A percentile compares a stretch with the other conserved stretches of the same genome.
Conservation (phyloP, 2,797 vertebrate genomes). For the Austrolebias charrua region DNA sequence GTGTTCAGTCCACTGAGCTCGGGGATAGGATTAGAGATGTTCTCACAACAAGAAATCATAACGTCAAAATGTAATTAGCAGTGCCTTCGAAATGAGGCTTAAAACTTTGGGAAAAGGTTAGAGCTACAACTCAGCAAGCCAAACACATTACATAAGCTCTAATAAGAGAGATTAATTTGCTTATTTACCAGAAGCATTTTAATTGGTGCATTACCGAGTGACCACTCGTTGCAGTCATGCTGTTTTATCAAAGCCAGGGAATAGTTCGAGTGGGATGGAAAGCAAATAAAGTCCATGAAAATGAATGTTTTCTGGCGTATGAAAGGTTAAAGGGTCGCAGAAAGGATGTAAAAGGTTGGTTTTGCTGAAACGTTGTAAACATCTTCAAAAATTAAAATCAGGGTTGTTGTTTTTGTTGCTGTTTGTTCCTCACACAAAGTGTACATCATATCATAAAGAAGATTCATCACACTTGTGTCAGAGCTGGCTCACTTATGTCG, state of each 20-base stretch:
- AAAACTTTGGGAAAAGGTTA: slow-evolving; percentile 51
- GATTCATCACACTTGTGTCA: slow-evolving; percentile 10
- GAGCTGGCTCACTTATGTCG: slow-evolving; percentile 2
- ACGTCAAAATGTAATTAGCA: slow-evolving; percentile 30
- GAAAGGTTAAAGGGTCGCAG: slow-evolving; percentile 16
- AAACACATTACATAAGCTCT: slow-evolving; percentile 51
- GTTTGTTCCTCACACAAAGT: slow-evolving; percentile 36
- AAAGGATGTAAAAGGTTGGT: slow-evolving; percentile 27
- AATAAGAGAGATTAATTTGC: slow-evolving; percentile 55
- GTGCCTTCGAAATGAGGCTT: slow-evolving; percentile 20
- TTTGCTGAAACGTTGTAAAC: slow-evolving; percentile 25
- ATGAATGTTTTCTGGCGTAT: slow-evolving; percentile 7
- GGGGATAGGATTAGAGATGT: slow-evolving; percentile 25
- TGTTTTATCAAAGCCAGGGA: neutral
- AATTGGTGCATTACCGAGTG: slow-evolving; percentile 49
- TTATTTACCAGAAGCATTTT: slow-evolving; percentile 57
- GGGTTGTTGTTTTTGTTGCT: neutral
- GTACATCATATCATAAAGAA: slow-evolving; percentile 32
- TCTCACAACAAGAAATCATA: slow-evolving; percentile 27
- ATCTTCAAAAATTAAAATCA: slow-evolving; percentile 27
- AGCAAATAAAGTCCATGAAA: neutral
- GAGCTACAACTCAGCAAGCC: slow-evolving; percentile 43
- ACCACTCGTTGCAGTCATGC: neutral
- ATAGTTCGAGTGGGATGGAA: neutral
- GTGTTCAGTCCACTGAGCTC: slow-evolving; percentile 13